Evolutionary conservation across 1,140 invertebrate genomes (phyloP), one percentile per base, ranked within the genome.

Genomic region (Calephelis nemesis): DNA sequence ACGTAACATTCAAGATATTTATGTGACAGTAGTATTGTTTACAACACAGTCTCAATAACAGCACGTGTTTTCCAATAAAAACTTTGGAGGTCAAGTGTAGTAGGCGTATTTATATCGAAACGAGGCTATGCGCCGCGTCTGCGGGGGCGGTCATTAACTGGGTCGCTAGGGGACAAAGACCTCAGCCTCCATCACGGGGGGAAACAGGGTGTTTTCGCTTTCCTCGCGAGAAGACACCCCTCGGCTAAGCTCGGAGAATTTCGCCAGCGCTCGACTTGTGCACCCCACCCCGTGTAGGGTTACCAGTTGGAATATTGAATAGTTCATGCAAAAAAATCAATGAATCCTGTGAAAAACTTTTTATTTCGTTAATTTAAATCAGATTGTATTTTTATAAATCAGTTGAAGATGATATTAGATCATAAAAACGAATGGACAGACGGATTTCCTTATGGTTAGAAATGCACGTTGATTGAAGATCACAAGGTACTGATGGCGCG

Each of bases 41-140:
- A 88, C 82, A 82, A 82, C 74, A 81, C 80, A 79, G 79, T 88
- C 83, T 81, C 82, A 74, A 78, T 79, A 81, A 77, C 75, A 79
- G 82, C 87, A 86, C 85, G 86, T 91, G 88, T 82, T 88, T 89
- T 89, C 81, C 86, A 87, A 91, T 89, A 89, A 91, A 90, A 91
- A 89, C 86, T 89, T 91, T 91, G 83, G 88, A 91, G 88, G 88
- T 91, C 88, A 91, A 91, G 88, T 91, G 88, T 91, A 91, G 87
- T 89, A 87, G 87, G 88, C 86, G 85, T 89, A 91, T 89, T 91
- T 91, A 89, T 91, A 91, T 91, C 84, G 78, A 76, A 84, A 85
- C 85, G 85, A 85, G 87, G 83, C 84, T 87, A 84, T 85, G 76
- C 74, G 84, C 83, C 78, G 82, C 83, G 87, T 86, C 85, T 90